These are phyloP conservation scores for Himalopsyche kuldschensis DNA, from an alignment of 2,888 invertebrate genomes.

Conservation along the genomic window DNA sequence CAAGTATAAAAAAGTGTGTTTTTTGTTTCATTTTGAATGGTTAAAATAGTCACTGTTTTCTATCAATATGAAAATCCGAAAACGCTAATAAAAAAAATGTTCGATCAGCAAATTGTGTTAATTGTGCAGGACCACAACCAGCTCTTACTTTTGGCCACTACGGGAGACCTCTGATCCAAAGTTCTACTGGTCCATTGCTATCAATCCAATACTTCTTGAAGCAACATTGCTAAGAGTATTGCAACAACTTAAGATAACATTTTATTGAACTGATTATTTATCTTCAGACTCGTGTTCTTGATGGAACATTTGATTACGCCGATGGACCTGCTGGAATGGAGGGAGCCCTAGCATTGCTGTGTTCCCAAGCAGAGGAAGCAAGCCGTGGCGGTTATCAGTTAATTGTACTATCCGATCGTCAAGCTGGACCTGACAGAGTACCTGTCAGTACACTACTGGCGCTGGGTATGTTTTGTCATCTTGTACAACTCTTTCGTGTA, in stretches of 20 bases:
- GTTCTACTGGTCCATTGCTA: too few relatives aligned
- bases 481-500: neutral
- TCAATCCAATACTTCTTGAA: too few relatives aligned
- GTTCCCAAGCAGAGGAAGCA: constrained; percentile 79
- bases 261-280: neutral
- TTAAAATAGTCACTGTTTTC: too few relatives aligned
- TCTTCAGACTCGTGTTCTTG: constrained; percentile 72
- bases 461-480: constrained; percentile 55
- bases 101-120: too few relatives aligned
- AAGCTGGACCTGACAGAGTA: constrained; percentile 64
- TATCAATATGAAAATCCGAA: too few relatives aligned
- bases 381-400: constrained; percentile 79
- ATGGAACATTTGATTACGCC: constrained; percentile 81
- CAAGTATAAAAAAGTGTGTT: too few relatives aligned
- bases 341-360: constrained; percentile 77
- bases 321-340: constrained; percentile 77
- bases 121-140: too few relatives aligned
- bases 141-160: too few relatives aligned
- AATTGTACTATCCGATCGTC: constrained; percentile 82
- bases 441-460: constrained; percentile 83
- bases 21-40: too few relatives aligned
- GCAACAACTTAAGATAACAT: neutral
- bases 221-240: too few relatives aligned
- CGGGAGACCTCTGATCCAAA: too few relatives aligned
- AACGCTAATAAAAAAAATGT: too few relatives aligned